A percentile compares a stretch with the other conserved stretches of the same genome.
Evolutionary conservation across 2,888 invertebrate species (phyloP).

Genomic region (Sericinus montela): DNA sequence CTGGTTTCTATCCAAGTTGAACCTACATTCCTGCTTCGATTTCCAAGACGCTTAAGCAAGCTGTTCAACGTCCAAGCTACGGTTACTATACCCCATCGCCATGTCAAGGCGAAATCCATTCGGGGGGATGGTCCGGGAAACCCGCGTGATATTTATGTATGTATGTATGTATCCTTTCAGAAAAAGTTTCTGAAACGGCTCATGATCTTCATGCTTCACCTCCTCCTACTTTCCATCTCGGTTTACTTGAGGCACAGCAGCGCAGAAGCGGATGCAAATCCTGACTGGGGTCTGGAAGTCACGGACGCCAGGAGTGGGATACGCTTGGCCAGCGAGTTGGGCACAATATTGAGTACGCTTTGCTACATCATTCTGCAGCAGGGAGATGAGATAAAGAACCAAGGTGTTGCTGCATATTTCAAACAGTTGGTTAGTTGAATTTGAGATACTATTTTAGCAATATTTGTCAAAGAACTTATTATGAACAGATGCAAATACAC

Average conservation of each 20-base stretch:
- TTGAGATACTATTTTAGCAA: background rate
- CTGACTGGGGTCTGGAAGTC: constrained; percentile 60
- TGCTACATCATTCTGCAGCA: constrained; percentile 95
- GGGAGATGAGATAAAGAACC: constrained; percentile 96
- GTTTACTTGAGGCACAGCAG: constrained; percentile 90
- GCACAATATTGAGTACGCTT: constrained; percentile 91
- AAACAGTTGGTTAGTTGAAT: constrained; percentile 94
- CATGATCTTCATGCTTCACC: constrained; percentile 91
- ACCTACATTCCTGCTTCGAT: no score
- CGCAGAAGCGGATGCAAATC: constrained; percentile 51
- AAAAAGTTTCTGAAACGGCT: constrained; percentile 95
- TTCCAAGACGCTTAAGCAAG: no score
- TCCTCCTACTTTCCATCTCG: constrained; percentile 92
- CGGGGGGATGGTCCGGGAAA: no score
- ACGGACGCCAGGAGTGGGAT: constrained; percentile 62
- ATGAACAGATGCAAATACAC: no score
- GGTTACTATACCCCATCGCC: no score
- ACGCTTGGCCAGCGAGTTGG: constrained; percentile 89
- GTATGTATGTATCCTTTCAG: constrained; percentile 65
- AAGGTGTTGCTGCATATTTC: constrained; percentile 93
- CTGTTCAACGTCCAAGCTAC: no score
- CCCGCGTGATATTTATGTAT: no score
- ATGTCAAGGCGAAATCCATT: no score
- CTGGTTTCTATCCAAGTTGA: no score
- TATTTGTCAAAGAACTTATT: no score